Base-by-base conservation (phyloP, 2,888 invertebrate species). In the Apeira syringaria region DNA sequence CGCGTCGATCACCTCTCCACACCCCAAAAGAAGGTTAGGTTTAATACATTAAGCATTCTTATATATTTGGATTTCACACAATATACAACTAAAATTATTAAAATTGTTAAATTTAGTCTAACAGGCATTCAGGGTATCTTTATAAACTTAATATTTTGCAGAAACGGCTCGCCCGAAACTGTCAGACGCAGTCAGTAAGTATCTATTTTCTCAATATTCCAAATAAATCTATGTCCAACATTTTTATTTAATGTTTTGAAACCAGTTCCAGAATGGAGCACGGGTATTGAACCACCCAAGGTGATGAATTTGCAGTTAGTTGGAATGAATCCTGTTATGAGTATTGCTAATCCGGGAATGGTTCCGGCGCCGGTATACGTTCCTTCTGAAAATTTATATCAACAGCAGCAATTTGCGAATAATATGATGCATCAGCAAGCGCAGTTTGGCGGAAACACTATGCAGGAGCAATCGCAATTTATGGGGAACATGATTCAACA, bases 181-280 rank as follows among this genome's bases (percentile, higher is more conserved):
- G 7, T 12, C 48, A 13, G 56, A 55, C 3, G 24, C 47, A 10
- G 27, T 44, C 35, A 56, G 68, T 69, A 60, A 69, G 67, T 68
- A 58, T n/a, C 28, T 6, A n/a, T 4, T 6, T 9, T 27, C 9
- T 31, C 13, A 2, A 20, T 20, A 20, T 20, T 1, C 7, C 7
- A 1, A 20, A 20, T n/a, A 17, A 25, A 5, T n/a, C 11, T 10
- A 4, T 20, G 10, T 15, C 4, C 2, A 17, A 7, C 8, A 32
- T 7, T 25, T 2, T 22, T 35, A 32, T 13, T 48, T 26, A 43
- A 43, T 27, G 12, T 33, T 9, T 43, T 50, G 45, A 41, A 41
- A 47, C 34, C 47, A 64, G 61, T 80, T 83, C 56, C 81, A 82
- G 84, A 72, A 51, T 80, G 78, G 80, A 61, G 59, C 47, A 11